Conservation (phyloP, 2,888 invertebrate genomes). For the Linyphia triangularis region DNA sequence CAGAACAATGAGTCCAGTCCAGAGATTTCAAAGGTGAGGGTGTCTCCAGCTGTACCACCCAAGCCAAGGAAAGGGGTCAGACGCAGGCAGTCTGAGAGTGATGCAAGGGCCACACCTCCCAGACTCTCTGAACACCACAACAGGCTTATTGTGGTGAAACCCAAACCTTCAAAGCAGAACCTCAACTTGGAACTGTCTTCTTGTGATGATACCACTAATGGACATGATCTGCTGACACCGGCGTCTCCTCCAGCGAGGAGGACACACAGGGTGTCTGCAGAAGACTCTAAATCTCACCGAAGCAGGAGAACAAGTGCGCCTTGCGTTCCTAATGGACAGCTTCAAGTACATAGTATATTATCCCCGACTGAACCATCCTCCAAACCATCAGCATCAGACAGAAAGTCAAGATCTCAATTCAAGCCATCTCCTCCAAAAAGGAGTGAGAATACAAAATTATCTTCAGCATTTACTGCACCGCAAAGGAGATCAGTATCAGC, state of each 20-base stretch:
- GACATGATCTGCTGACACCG: neutral
- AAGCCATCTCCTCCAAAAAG: conserved; percentile 85
- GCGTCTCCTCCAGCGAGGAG: conserved; percentile 23
- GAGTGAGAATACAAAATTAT: conserved; percentile 86
- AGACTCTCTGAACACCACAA: conserved; percentile 53
- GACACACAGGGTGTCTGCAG: conserved; percentile 44
- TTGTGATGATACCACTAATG: conserved; percentile 18
- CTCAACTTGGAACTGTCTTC: conserved; percentile 61
- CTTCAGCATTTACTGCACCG: conserved; percentile 78
- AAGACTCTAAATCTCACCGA: neutral
- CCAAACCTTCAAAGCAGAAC: conserved; percentile 66
- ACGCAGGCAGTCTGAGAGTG: conserved; percentile 74
- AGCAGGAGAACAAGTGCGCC: conserved; percentile 68
- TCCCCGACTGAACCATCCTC: conserved; percentile 49
- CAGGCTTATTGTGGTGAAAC: conserved; percentile 59
- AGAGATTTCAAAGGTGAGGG: neutral
- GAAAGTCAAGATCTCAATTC: conserved; percentile 70
- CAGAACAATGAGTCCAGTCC: conserved; percentile 18
- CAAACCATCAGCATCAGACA: conserved; percentile 52
- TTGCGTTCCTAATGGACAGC: conserved; percentile 44
- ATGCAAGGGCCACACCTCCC: conserved; percentile 67
- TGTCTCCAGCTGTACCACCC: conserved; percentile 75
- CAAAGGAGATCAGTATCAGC: conserved; percentile 66
- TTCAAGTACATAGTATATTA: conserved; percentile 55
- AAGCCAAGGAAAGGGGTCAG: conserved; percentile 75